Base-by-base conservation (phyloP, 2,113 vertebrate genomes). In the Phylloscopus trochiloides region DNA sequence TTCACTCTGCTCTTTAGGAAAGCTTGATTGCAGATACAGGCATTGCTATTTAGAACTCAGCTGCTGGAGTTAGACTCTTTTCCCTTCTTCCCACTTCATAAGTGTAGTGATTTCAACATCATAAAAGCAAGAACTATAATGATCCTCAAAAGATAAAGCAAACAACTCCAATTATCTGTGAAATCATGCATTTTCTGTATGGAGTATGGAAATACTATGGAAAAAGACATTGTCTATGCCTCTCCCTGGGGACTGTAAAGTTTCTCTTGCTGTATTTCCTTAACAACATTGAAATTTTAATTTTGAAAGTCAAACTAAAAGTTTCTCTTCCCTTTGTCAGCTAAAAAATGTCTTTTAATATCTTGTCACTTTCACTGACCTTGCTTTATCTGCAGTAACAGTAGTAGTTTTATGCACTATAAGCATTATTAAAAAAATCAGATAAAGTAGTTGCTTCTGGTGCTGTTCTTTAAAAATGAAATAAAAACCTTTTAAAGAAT, bases 401-500 rank as follows among this genome's bases (percentile, higher is more conserved):
- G 16, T 51, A 65, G n/a, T 42, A 42, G n/a, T 8, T 92, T 91
- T 81, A 94, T 55, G 63, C 76, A 74, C 6, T 42, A 36, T 47
- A 71, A 74, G 36, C 48, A 59, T 65, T 72, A 48, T 47, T 93
- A 3, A 0, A 5, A 79, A 85, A 85, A 40, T 10, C 51, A 88
- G 67, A 58, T 66, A 54, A 90, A 16, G 10, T 57, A 36, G 28
- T 20, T 91, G 28, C n/a, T 81, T 59, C 42, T 50, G 34, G 10
- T 78, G 38, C 5, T 89, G 13, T 17, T 65, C 28, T 75, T 91
- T 73, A 90, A 96, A 96, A 88, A 95, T 90, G 34, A 91, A 94
- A 74, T 45, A 74, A 81, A 81, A 80, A 21, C 28, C 29, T 85
- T 94, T 75, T n/a, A 81, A 92, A 89, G 65, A 92, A 89, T 78